phyloP scores from a whole-genome alignment of 2,113 vertebrate genomes.

The Astur gentilis region DNA sequence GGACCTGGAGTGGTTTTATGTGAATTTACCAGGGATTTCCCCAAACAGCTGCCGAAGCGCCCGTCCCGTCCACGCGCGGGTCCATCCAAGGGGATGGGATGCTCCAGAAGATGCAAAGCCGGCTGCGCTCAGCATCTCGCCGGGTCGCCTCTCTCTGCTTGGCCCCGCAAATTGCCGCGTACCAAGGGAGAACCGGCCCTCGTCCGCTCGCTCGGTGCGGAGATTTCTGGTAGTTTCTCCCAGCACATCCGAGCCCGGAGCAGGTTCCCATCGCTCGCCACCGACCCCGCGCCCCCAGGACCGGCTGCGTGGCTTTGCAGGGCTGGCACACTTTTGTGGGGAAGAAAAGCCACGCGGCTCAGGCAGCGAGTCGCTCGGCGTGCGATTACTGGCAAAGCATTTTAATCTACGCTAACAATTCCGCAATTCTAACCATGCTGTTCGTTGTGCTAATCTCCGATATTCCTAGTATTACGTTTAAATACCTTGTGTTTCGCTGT shows the following conservation, averaged over 20 bases:
- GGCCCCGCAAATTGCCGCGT: background rate
- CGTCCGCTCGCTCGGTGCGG: no score
- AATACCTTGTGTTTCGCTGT: background rate
- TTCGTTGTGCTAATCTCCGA: background rate
- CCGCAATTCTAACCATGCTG: background rate
- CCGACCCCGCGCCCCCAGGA: rapidly evolving
- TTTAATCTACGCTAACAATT: background rate
- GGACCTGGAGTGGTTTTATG: background rate
- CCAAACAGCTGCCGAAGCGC: background rate
- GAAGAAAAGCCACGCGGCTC: background rate
- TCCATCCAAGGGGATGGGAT: background rate
- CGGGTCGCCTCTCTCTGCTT: background rate
- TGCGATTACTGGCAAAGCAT: background rate
- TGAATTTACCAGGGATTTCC: background rate
- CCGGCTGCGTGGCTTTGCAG: background rate
- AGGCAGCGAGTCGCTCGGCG: background rate
- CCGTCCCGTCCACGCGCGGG: background rate
- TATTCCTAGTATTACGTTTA: background rate
- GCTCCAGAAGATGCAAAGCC: background rate
- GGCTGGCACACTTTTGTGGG: background rate
- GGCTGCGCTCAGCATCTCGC: background rate
- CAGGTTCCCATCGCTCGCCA: rapidly evolving
- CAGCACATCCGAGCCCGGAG: background rate
- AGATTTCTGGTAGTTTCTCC: background rate
- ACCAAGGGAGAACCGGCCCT: background rate